Conservation (phyloP, 2,888 invertebrate genomes). For the Amaurobius ferox region DNA sequence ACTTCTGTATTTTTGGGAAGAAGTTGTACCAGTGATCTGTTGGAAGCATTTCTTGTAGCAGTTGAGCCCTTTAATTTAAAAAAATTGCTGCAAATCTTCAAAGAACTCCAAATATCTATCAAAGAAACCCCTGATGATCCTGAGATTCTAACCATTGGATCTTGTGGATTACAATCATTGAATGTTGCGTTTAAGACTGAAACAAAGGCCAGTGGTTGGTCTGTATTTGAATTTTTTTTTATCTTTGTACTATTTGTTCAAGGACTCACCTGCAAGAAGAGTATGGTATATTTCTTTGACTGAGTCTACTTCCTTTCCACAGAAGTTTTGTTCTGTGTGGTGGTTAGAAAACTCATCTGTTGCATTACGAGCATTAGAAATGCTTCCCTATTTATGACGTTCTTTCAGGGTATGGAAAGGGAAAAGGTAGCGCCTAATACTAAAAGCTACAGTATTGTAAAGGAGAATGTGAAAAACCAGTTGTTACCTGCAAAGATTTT, state of each 20-base stretch:
- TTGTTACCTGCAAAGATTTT: too few species aligned
- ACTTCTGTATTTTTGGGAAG: constrained; percentile 23
- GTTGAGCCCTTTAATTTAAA: constrained; percentile 7
- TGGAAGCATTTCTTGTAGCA: too few species aligned
- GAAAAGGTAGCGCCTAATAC: too few species aligned
- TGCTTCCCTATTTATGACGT: too few species aligned
- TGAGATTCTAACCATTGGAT: background rate
- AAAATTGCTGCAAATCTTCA: constrained; percentile 1
- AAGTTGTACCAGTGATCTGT: background rate
- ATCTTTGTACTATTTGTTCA: constrained; percentile 6
- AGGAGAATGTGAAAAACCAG: too few species aligned
- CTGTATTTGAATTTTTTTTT: background rate
- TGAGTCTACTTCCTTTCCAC: background rate
- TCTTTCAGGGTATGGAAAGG: too few species aligned
- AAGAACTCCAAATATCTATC: background rate
- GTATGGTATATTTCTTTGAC: background rate
- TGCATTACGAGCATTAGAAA: background rate
- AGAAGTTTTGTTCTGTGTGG: background rate
- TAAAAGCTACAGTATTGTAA: too few species aligned
- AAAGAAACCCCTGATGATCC: background rate
- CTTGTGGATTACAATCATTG: background rate
- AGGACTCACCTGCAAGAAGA: constrained; percentile 19
- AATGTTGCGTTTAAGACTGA: background rate
- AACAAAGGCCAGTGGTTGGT: background rate
- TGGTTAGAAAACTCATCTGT: background rate